Conservation (phyloP, 2,797 vertebrate genomes). For the Pempheris klunzingeri region DNA sequence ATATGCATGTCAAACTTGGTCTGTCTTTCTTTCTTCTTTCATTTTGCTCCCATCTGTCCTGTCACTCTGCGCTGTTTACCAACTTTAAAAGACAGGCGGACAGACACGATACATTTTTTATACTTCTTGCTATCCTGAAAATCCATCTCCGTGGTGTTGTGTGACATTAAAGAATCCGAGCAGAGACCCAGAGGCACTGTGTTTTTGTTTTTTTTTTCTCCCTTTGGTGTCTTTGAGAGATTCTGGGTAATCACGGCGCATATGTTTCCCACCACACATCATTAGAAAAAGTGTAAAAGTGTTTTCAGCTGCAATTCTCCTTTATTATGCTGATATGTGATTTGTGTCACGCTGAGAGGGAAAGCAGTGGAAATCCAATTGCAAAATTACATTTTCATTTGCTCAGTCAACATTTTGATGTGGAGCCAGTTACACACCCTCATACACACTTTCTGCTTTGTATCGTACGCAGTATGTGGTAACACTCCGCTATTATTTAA, state of each 20-base stretch:
- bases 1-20: slow-evolving; percentile 11
- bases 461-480: slow-evolving; percentile 6
- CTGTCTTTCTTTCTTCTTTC: slow-evolving; percentile 6
- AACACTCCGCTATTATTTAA: not conserved
- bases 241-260: not conserved
- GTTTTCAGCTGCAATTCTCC: not conserved
- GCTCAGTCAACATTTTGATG: not conserved
- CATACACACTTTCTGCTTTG: not conserved
- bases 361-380: slow-evolving; percentile 1
- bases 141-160: not conserved
- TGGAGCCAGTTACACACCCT: not conserved
- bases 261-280: not conserved
- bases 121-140: slow-evolving; percentile 4
- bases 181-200: slow-evolving; percentile 1
- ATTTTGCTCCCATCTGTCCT: slow-evolving; percentile 38
- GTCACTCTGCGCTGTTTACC: slow-evolving; percentile 8
- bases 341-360: slow-evolving; percentile 1
- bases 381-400: slow-evolving; percentile 6
- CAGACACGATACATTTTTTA: not conserved
- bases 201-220: no score
- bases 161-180: slow-evolving; percentile 14
- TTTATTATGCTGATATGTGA: slow-evolving; percentile 6
- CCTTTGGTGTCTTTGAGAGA: slow-evolving; percentile 18
- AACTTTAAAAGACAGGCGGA: slow-evolving; percentile 22
- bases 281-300: not conserved